Percentiles rank a stretch among this genome's conserved stretches.
Conservation (phyloP, 2,797 vertebrate genomes). For the Lepus oiostolus region DNA sequence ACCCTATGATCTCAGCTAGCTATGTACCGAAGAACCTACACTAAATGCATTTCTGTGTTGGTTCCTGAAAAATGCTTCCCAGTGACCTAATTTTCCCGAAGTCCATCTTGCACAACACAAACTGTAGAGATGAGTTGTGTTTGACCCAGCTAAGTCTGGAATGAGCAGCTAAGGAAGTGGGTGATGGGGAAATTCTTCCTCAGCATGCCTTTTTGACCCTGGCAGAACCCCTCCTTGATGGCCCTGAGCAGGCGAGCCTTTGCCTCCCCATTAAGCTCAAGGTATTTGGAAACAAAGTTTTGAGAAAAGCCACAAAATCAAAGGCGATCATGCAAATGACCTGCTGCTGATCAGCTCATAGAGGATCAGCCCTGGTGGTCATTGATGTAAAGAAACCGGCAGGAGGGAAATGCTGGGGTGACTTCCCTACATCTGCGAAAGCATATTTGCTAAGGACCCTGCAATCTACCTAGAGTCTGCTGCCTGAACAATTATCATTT, state of each 20-base stretch:
- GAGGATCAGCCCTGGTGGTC: slow-evolving; percentile 62
- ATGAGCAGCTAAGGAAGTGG: slow-evolving; percentile 81
- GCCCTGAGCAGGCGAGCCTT: slow-evolving; percentile 83
- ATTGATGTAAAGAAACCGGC: slow-evolving; percentile 70
- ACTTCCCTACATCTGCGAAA: slow-evolving; percentile 67
- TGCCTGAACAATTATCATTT: slow-evolving; percentile 22
- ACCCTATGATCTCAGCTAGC: slow-evolving; percentile 74
- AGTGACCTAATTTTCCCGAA: slow-evolving; percentile 62
- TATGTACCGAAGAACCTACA: slow-evolving; percentile 62
- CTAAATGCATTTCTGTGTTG: slow-evolving; percentile 79
- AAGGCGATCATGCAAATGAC: slow-evolving; percentile 84
- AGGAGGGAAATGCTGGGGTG: slow-evolving; percentile 69
- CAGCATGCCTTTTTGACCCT: slow-evolving; percentile 86
- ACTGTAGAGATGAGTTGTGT: slow-evolving; percentile 75
- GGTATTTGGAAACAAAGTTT: slow-evolving; percentile 85
- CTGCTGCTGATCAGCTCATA: slow-evolving; percentile 72
- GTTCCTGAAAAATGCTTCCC: slow-evolving; percentile 81
- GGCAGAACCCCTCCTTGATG: slow-evolving; percentile 84
- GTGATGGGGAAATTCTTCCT: slow-evolving; percentile 43
- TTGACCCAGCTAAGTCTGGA: slow-evolving; percentile 72
- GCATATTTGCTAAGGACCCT: slow-evolving; percentile 57
- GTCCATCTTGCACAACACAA: slow-evolving; percentile 79
- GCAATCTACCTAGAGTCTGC: slow-evolving; percentile 59
- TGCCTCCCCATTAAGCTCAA: slow-evolving; percentile 80
- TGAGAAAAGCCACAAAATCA: slow-evolving; percentile 85